Conservation (phyloP, 2,113 vertebrate genomes). For the Pholis gunnellus region DNA sequence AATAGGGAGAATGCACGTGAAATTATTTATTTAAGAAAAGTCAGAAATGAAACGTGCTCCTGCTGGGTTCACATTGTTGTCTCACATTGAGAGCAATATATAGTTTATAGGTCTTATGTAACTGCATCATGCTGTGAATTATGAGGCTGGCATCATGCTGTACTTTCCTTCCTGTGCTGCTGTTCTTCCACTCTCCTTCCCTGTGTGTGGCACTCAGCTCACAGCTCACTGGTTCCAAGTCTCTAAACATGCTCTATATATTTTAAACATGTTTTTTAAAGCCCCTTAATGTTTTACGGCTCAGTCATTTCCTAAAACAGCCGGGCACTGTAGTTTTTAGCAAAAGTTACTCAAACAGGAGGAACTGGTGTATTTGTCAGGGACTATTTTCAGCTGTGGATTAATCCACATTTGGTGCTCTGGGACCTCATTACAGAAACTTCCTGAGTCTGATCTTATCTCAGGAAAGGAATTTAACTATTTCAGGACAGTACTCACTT, state of each 20-base stretch:
- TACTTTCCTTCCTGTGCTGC: neutral
- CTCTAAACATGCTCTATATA: rapidly evolving
- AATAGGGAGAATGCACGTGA: neutral
- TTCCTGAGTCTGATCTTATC: neutral
- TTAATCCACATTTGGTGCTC: neutral
- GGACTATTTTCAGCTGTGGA: neutral
- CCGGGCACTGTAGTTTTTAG: neutral
- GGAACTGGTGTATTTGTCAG: neutral
- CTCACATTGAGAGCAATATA: neutral
- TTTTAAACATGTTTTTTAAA: neutral
- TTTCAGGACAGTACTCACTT: neutral
- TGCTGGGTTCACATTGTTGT: neutral
- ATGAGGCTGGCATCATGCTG: neutral
- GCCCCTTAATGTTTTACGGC: neutral
- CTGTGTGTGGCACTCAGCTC: neutral
- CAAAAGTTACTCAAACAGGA: neutral
- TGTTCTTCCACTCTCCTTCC: neutral
- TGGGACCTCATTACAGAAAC: neutral
- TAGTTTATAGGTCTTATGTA: neutral
- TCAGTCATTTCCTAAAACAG: neutral
- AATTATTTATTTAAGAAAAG: neutral
- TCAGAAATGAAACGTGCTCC: neutral
- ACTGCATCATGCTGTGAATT: neutral
- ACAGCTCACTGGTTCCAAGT: neutral
- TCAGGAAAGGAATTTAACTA: neutral